A percentile compares a stretch with the other conserved stretches of the same genome.
Evolutionary conservation across 2,888 invertebrate species (phyloP).

Genomic region (Chrysina gloriosa): DNA sequence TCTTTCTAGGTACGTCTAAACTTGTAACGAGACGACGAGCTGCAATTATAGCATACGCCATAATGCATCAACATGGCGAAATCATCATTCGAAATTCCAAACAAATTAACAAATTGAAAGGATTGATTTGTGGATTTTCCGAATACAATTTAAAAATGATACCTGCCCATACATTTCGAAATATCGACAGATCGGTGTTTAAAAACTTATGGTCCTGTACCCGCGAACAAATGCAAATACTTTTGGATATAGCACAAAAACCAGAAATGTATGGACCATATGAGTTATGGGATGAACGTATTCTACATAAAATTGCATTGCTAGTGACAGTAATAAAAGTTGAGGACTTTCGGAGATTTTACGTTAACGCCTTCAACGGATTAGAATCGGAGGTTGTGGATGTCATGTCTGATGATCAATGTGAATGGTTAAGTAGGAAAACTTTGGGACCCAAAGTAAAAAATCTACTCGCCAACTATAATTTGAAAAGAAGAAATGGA

Average conservation of each 20-base stretch:
- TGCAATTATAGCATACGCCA: conserved; percentile 48
- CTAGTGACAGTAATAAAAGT: conserved; percentile 42
- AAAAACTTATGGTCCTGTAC: conserved; percentile 48
- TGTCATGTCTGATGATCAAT: conserved; percentile 36
- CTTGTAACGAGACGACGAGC: conserved; percentile 43
- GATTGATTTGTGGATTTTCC: conserved; percentile 50
- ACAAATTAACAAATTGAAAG: conserved; percentile 47
- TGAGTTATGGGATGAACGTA: conserved; percentile 46
- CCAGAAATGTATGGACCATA: conserved; percentile 44
- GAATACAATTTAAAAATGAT: conserved; percentile 43
- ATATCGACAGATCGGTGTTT: conserved; percentile 45
- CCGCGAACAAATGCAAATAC: conserved; percentile 46
- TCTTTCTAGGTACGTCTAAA: conserved; percentile 44
- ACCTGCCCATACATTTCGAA: conserved; percentile 26
- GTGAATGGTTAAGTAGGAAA: neutral
- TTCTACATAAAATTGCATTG: conserved; percentile 44
- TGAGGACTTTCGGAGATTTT: conserved; percentile 43
- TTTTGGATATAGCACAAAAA: conserved; percentile 42
- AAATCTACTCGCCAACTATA: neutral
- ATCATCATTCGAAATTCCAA: conserved; percentile 31
- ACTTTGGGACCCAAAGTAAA: conserved; percentile 5
- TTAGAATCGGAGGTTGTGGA: conserved; percentile 38
- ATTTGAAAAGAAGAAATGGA: neutral
- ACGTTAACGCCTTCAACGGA: conserved; percentile 38
- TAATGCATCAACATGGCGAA: conserved; percentile 42